Evolutionary conservation across 2,888 invertebrate genomes (phyloP).

Genomic region (Gryllus longicercus): DNA sequence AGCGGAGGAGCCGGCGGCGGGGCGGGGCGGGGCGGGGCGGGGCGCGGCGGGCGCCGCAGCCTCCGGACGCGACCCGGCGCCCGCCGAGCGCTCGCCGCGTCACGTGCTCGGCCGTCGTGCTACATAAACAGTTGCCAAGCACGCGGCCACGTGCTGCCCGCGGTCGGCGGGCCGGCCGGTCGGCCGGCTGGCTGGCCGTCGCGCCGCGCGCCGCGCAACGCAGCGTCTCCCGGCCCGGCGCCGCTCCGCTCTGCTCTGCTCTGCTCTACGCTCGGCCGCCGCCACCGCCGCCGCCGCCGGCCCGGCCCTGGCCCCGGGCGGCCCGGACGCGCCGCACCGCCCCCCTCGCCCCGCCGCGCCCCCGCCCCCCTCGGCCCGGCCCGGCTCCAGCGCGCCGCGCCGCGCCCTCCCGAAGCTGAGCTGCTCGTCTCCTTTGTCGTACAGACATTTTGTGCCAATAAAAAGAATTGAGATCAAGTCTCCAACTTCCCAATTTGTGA

Average conservation of each 20-base stretch:
- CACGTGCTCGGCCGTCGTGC: constrained; percentile 6
- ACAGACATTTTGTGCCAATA: too few relatives aligned
- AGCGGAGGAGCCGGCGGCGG: neutral
- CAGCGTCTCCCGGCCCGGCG: neutral
- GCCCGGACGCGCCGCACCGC: too few relatives aligned
- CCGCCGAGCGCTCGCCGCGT: neutral
- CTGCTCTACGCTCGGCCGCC: neutral
- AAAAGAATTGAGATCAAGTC: too few relatives aligned
- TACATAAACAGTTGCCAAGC: constrained; percentile 17
- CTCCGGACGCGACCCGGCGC: constrained; percentile 6
- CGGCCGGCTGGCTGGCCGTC: neutral
- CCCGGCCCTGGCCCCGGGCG: too few relatives aligned
- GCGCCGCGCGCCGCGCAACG: neutral
- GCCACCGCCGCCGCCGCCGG: too few relatives aligned
- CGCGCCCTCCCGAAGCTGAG: too few relatives aligned
- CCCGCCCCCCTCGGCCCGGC: too few relatives aligned
- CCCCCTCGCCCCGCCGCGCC: too few relatives aligned
- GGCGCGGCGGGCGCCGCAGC: neutral
- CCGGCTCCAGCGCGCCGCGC: too few relatives aligned
- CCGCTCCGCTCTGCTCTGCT: neutral
- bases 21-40: neutral
- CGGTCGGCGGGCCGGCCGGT: neutral
- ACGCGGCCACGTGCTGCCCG: neutral
- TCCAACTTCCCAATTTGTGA: too few relatives aligned
- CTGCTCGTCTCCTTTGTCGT: too few relatives aligned